A percentile compares a stretch with the other conserved stretches of the same genome.
Conservation (phyloP, 2,888 invertebrate species). For the Drosophila lacicola region DNA sequence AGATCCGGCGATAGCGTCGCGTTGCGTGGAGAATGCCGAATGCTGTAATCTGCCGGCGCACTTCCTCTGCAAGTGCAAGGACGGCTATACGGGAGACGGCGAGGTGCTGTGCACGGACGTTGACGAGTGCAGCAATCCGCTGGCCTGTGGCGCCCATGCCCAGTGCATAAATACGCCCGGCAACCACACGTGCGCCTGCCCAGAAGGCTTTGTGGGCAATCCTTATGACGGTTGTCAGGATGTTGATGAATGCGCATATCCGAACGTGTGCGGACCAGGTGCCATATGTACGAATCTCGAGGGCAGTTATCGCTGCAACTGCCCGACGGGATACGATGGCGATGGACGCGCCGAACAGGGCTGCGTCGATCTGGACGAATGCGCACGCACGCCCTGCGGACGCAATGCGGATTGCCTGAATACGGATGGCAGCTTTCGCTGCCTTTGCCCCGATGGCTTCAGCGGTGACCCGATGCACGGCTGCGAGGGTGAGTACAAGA, state of each 20-base stretch:
- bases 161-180: constrained; percentile 93
- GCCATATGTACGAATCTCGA: constrained; percentile 92
- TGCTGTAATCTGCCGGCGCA: constrained; percentile 97
- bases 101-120: constrained; percentile 95
- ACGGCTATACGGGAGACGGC: constrained; percentile 96
- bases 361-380: constrained; percentile 92
- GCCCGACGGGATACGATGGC: constrained; percentile 92
- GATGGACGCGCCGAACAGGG: constrained; percentile 89
- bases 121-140: constrained; percentile 93
- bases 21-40: constrained; percentile 96
- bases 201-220: constrained; percentile 93
- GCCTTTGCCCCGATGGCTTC: constrained; percentile 93
- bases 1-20: constrained; percentile 92
- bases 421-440: constrained; percentile 91
- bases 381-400: constrained; percentile 91
- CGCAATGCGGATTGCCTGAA: constrained; percentile 92
- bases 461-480: constrained; percentile 91
- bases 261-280: constrained; percentile 91
- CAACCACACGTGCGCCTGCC: constrained; percentile 94
- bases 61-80: constrained; percentile 96
- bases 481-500: constrained; percentile 85
- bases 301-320: constrained; percentile 93
- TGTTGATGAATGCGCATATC: constrained; percentile 92
- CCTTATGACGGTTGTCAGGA: constrained; percentile 92
- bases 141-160: constrained; percentile 93